Conservation (phyloP, 37 sponge, comb jelly and placozoan genomes). For the Haliclona indistincta region DNA sequence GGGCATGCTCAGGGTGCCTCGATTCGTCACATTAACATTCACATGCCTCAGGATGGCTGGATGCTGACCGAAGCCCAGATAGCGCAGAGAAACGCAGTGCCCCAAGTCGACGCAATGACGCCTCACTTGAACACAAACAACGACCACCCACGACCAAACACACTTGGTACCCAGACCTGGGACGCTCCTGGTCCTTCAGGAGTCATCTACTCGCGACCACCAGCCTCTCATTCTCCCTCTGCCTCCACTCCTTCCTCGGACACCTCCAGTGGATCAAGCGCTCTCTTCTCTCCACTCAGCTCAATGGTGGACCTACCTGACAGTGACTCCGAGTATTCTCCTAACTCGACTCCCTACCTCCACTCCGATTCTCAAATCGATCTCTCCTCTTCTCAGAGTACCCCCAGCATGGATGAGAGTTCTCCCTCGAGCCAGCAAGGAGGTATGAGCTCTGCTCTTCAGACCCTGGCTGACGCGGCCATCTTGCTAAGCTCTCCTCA, state of each 20-base stretch:
- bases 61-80: neutral
- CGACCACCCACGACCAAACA: neutral
- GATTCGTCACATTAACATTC: neutral
- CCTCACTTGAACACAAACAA: too few relatives aligned
- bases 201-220: neutral
- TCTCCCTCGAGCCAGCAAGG: too few relatives aligned
- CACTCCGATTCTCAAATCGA: too few relatives aligned
- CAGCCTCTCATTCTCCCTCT: neutral
- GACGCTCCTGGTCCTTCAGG: neutral
- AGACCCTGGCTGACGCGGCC: slow-evolving; percentile 12
- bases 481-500: neutral
- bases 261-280: too few relatives aligned
- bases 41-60: neutral
- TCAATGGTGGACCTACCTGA: neutral
- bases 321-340: neutral
- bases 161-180: neutral
- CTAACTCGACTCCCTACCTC: neutral
- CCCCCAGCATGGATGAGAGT: neutral
- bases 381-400: neutral
- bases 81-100: neutral
- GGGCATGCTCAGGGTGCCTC: too few relatives aligned
- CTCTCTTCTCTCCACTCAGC: too few relatives aligned
- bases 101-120: too few relatives aligned
- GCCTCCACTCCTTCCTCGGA: neutral
- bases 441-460: neutral